phyloP scores from a whole-genome alignment of 2,113 vertebrate species.

The Tonatia bakeri region DNA sequence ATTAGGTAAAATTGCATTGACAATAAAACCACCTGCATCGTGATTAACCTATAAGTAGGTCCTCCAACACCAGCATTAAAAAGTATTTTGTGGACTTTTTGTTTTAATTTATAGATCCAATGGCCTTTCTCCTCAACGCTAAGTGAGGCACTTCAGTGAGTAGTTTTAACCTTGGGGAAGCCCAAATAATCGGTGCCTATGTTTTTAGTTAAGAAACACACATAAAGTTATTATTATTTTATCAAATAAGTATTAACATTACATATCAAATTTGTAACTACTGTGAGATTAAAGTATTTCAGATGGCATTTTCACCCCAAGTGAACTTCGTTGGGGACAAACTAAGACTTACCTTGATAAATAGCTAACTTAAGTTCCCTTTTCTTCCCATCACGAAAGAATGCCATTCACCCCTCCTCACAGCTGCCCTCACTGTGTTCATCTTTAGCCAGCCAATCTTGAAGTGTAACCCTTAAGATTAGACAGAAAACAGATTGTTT shows the following conservation, averaged over 20 bases:
- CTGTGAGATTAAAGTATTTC: conserved; percentile 6
- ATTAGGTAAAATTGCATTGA: neutral
- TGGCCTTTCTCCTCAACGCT: neutral
- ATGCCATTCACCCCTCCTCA: neutral
- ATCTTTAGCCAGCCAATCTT: neutral
- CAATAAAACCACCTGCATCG: neutral
- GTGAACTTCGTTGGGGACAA: neutral
- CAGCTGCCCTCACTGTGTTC: neutral
- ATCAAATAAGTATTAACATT: neutral
- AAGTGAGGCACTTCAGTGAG: neutral
- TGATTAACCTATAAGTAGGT: neutral
- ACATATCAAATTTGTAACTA: neutral
- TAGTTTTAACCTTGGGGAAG: neutral
- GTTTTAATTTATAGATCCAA: neutral
- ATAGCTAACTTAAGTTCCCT: neutral
- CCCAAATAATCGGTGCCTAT: neutral
- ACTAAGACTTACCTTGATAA: neutral
- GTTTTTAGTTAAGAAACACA: conserved; percentile 9
- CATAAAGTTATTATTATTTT: neutral
- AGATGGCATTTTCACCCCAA: neutral
- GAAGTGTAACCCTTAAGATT: neutral
- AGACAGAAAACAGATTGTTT: neutral
- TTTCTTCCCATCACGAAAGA: neutral
- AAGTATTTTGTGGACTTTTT: neutral
- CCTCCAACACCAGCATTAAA: neutral